A percentile compares a stretch with the other conserved stretches of the same genome.
These are phyloP conservation scores for Mechanitis messenoides DNA, from an alignment of 2,888 invertebrate species.

Conservation along the genomic window DNA sequence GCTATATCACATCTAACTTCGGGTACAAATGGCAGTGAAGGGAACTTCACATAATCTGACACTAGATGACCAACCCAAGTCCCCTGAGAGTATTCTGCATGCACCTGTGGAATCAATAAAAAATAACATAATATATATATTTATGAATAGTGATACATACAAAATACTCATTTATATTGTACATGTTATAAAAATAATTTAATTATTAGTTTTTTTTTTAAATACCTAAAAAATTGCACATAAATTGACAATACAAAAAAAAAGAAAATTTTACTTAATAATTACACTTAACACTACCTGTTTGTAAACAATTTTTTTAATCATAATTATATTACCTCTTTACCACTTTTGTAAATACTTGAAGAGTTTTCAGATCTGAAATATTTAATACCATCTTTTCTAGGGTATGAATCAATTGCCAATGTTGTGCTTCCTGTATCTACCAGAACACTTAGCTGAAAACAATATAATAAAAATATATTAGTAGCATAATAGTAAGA, in stretches of 20 bases:
- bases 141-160: too few species aligned
- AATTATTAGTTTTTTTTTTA: too few species aligned
- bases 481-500: not conserved
- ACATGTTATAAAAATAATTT: not conserved
- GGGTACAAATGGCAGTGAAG: conserved; percentile 54
- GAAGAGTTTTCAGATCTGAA: conserved; percentile 58
- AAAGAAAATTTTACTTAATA: too few species aligned
- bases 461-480: conserved; percentile 24
- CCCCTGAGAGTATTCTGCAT: conserved; percentile 76
- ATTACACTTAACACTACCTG: too few species aligned
- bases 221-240: too few species aligned
- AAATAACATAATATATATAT: not conserved
- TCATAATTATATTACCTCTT: conserved; percentile 45
- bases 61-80: conserved; percentile 75
- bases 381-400: conserved; percentile 59
- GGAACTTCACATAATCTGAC: conserved; percentile 68
- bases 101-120: conserved; percentile 43
- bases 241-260: too few species aligned
- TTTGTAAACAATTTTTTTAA: not conserved
- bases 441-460: conserved; percentile 77
- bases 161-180: too few species aligned
- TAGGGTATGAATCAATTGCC: conserved; percentile 75
- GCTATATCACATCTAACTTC: conserved; percentile 73
- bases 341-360: conserved; percentile 52
- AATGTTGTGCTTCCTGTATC: conserved; percentile 82